Conservation (phyloP, 2,113 vertebrate genomes). For the Engraulis encrasicolus region DNA sequence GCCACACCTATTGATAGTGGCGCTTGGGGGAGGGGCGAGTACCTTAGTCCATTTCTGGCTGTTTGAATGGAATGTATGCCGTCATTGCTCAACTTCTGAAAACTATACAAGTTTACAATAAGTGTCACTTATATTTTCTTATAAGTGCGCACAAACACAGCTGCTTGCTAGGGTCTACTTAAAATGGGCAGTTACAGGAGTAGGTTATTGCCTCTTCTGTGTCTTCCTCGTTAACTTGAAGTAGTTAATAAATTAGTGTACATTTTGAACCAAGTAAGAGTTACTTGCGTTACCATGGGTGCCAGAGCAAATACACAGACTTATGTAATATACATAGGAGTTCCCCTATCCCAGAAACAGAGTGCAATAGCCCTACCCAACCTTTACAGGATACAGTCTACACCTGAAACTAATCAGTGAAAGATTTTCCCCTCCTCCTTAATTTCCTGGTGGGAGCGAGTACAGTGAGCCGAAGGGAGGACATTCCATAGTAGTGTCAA, state of each 20-base stretch:
- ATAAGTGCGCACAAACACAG: not conserved
- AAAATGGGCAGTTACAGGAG: not conserved
- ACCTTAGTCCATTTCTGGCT: conserved; percentile 29
- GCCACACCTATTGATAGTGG: conserved; percentile 54
- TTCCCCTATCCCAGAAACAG: not conserved
- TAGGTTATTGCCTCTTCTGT: not conserved
- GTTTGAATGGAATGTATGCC: conserved; percentile 18
- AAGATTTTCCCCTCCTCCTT: not conserved
- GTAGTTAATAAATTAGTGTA: not conserved
- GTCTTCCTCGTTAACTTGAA: not conserved
- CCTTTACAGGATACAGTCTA: not conserved
- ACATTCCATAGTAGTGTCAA: no score
- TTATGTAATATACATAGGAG: not conserved
- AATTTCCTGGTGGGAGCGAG: not conserved
- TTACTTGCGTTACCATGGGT: not conserved
- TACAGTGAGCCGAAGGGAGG: no score
- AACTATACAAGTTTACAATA: not conserved
- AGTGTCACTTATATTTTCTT: not conserved
- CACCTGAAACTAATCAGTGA: not conserved
- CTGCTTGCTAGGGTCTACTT: not conserved
- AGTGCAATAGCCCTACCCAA: not conserved
- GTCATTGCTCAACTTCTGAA: not conserved
- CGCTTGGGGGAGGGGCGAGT: conserved; percentile 44
- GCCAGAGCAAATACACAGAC: not conserved
- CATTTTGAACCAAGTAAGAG: not conserved